Percentiles rank a stretch among this genome's conserved stretches.
Evolutionary conservation across 1,140 invertebrate species (phyloP).

Genomic region (Arctopsyche grandis): DNA sequence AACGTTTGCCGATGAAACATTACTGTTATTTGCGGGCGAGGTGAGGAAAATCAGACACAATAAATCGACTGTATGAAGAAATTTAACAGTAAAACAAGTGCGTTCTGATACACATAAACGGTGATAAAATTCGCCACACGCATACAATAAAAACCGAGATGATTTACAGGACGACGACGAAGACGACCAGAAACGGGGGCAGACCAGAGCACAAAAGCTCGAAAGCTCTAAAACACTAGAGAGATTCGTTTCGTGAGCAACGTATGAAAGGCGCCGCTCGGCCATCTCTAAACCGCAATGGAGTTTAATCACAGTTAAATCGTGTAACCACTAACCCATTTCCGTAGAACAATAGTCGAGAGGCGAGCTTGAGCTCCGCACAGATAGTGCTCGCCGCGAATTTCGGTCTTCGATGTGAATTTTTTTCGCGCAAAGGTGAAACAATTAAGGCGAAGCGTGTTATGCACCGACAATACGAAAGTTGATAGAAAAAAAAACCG

Average conservation of each 20-base stretch:
- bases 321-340: slow-evolving; percentile 30
- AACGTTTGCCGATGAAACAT: slow-evolving; percentile 8
- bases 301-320: slow-evolving; percentile 27
- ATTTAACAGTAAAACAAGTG: slow-evolving; percentile 36
- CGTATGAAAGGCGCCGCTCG: not conserved
- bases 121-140: slow-evolving; percentile 22
- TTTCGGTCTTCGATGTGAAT: slow-evolving; percentile 21
- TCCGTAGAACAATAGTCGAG: slow-evolving; percentile 6
- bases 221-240: not conserved
- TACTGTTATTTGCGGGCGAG: slow-evolving; percentile 21
- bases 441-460: slow-evolving; percentile 19
- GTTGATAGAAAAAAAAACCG: too few species aligned
- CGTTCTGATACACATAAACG: slow-evolving; percentile 17
- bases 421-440: slow-evolving; percentile 16
- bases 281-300: slow-evolving; percentile 9
- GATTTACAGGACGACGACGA: slow-evolving; percentile 13
- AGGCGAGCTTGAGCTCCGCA: not conserved
- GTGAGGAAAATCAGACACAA: slow-evolving; percentile 37
- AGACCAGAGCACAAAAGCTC: not conserved
- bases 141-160: not conserved
- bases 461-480: too few species aligned
- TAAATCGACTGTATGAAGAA: slow-evolving; percentile 13
- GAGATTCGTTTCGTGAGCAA: slow-evolving; percentile 11
- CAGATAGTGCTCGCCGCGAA: slow-evolving; percentile 3
- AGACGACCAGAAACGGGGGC: not conserved